Evolutionary conservation across 2,113 vertebrate species (phyloP).

Genomic region (Gambusia holbrooki): DNA sequence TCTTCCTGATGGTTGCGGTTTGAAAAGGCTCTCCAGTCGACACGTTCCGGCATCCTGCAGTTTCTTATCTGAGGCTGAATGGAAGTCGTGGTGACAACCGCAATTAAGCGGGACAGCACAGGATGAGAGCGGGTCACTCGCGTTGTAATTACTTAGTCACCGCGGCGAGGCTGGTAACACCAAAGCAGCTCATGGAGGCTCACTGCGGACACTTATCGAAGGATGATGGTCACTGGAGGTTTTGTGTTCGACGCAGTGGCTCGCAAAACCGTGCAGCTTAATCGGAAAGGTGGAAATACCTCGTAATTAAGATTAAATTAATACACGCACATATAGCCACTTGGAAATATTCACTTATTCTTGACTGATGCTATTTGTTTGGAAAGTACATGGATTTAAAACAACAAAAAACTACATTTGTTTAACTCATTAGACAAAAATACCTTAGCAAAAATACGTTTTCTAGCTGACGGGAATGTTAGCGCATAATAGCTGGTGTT

Average conservation of each 20-base stretch:
- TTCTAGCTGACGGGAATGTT: too few species aligned
- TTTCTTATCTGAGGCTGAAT: constrained; percentile 85
- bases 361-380: too few species aligned
- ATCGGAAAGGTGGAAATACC: too few species aligned
- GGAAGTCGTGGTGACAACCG: constrained; percentile 83
- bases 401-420: too few species aligned
- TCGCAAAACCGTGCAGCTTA: not conserved
- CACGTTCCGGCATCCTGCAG: constrained; percentile 64
- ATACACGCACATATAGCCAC: not conserved
- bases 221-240: not conserved
- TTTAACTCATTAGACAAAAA: too few species aligned
- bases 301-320: not conserved
- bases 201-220: constrained; percentile 34
- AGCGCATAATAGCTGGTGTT: too few species aligned
- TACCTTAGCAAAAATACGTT: too few species aligned
- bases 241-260: not conserved
- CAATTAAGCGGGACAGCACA: constrained; percentile 80
- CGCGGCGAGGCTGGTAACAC: constrained; percentile 66
- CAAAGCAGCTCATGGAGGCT: constrained; percentile 60
- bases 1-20: constrained; percentile 69
- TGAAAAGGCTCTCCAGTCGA: constrained; percentile 72
- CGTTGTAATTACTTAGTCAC: constrained; percentile 84
- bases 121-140: constrained; percentile 79
- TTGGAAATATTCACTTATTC: not conserved
- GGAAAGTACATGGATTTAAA: too few species aligned